Conservation (phyloP, 92 coral and sea anemone genomes). For the Palythoa grandis region DNA sequence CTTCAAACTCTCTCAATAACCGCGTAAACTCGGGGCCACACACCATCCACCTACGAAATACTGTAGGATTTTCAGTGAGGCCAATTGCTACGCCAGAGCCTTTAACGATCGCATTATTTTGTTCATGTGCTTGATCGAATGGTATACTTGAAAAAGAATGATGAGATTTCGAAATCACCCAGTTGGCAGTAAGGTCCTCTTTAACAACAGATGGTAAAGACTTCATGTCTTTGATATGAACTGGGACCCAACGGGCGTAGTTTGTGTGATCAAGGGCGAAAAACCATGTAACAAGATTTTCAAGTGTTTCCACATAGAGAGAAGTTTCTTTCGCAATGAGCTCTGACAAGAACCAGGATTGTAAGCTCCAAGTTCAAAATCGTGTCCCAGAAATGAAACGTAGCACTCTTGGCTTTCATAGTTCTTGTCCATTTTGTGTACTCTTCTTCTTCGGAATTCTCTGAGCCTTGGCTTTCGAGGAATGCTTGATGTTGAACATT, state of each 20-base stretch:
- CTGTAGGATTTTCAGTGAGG: slow-evolving; percentile 6
- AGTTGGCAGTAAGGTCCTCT: slow-evolving; percentile 38
- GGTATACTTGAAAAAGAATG: background rate
- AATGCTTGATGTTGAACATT: background rate
- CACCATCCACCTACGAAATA: slow-evolving; percentile 29
- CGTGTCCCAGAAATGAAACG: slow-evolving; percentile 18
- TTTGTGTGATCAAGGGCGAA: slow-evolving; percentile 17
- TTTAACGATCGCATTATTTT: slow-evolving; percentile 2
- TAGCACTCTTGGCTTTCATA: slow-evolving; percentile 6
- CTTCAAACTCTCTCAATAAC: background rate
- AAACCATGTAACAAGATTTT: slow-evolving; percentile 38
- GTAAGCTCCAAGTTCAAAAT: slow-evolving; percentile 16
- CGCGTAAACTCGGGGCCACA: background rate
- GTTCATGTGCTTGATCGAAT: background rate
- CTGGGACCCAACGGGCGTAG: background rate
- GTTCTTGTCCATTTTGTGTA: slow-evolving; percentile 9
- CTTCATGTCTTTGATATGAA: slow-evolving; percentile 22
- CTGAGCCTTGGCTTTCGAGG: background rate
- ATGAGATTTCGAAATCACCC: slow-evolving; percentile 39
- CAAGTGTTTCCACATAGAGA: slow-evolving; percentile 35
- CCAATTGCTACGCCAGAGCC: slow-evolving; percentile 50
- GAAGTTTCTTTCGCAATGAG: slow-evolving; percentile 36
- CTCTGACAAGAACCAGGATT: slow-evolving; percentile 25
- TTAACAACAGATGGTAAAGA: slow-evolving; percentile 24
- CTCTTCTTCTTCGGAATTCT: background rate